Percentiles rank a stretch among this genome's conserved stretches.
phyloP scores from a whole-genome alignment of 2,113 vertebrate species.

The Jaculus jaculus region DNA sequence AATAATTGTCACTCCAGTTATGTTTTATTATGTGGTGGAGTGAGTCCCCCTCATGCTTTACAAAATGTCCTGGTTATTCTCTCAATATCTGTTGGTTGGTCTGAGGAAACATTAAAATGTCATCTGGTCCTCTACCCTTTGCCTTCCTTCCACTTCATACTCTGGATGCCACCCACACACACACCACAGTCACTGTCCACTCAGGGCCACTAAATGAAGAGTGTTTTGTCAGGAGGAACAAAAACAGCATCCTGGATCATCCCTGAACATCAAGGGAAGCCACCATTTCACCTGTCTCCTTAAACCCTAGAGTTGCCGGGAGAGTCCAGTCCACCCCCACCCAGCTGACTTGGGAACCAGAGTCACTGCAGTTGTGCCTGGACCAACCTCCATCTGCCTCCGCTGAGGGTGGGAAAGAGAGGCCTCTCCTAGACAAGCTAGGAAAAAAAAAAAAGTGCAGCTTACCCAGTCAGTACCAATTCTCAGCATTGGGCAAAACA shows the following conservation, averaged over 20 bases:
- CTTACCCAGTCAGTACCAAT: background rate
- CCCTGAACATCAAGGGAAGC: background rate
- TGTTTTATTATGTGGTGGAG: slow-evolving; percentile 2
- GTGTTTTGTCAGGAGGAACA: background rate
- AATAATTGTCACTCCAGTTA: background rate
- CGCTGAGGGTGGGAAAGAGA: background rate
- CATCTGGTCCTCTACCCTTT: background rate
- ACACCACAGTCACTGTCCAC: background rate
- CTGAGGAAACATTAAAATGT: background rate
- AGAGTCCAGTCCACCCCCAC: background rate
- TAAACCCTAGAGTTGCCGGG: background rate
- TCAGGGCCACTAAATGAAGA: background rate
- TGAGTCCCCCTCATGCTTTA: background rate
- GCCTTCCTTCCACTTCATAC: background rate
- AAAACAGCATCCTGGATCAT: background rate
- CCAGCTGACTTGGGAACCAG: background rate
- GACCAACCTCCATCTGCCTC: background rate
- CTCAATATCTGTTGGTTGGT: background rate
- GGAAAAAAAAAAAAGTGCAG: background rate
- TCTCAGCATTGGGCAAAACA: background rate
- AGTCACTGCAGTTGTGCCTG: background rate
- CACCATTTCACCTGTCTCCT: background rate
- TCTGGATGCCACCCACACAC: background rate
- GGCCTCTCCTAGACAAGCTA: background rate
- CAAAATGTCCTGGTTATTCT: background rate